phyloP scores from a whole-genome alignment of 2,888 invertebrate species.

The Tetheella fluctuosa region DNA sequence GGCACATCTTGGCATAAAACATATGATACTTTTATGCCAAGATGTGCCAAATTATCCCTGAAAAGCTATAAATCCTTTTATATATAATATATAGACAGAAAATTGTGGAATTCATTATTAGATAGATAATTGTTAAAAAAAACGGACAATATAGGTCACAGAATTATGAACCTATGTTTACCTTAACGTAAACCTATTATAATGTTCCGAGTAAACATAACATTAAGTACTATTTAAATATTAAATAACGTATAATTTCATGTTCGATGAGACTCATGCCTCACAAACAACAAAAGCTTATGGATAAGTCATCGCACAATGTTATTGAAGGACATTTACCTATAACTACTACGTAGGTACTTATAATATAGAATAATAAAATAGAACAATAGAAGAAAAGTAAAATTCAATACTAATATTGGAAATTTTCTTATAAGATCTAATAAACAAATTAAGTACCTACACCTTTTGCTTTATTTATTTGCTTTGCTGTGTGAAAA shows the following conservation, averaged over 20 bases:
- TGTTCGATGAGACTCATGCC: background rate
- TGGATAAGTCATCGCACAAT: background rate
- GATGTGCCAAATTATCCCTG: too few species aligned
- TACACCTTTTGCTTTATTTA: too few species aligned
- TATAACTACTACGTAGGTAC: background rate
- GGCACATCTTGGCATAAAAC: too few species aligned
- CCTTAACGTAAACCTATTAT: background rate
- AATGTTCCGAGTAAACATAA: background rate
- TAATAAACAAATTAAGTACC: too few species aligned
- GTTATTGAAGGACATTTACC: background rate
- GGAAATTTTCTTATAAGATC: too few species aligned
- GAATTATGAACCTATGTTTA: background rate
- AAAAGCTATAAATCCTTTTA: too few species aligned
- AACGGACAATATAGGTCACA: background rate
- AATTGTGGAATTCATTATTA: too few species aligned
- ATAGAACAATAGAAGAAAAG: background rate
- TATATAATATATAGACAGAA: too few species aligned
- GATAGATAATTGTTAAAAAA: background rate
- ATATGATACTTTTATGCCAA: too few species aligned
- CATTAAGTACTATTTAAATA: background rate
- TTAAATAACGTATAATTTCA: conserved; percentile 2
- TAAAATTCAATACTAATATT: too few species aligned
- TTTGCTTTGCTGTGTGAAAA: too few species aligned
- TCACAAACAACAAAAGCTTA: background rate
- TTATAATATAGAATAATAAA: background rate